phyloP scores from a whole-genome alignment of 2,888 invertebrate species.

The Chrysolina americana region DNA sequence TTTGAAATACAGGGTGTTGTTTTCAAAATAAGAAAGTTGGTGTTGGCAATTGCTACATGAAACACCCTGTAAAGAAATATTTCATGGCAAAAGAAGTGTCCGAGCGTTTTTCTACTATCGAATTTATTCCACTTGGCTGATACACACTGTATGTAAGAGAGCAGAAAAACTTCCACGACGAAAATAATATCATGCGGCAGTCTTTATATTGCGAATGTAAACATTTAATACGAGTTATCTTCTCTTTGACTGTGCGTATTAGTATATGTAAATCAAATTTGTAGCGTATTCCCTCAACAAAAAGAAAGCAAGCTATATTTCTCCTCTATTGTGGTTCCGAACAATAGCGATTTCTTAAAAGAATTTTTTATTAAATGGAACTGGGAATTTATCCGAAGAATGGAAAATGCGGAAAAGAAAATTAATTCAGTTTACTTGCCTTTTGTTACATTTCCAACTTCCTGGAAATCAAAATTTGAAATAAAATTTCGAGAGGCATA shows the following conservation, averaged over 20 bases:
- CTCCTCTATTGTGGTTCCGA: conserved; percentile 58
- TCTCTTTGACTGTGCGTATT: conserved; percentile 52
- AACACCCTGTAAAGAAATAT: too few species aligned
- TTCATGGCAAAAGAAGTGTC: too few species aligned
- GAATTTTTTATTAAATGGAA: conserved; percentile 50
- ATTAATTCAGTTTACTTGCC: neutral
- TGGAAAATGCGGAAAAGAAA: conserved; percentile 8
- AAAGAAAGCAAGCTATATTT: conserved; percentile 61
- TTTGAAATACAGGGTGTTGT: too few species aligned
- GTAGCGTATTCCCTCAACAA: conserved; percentile 57
- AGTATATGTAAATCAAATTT: conserved; percentile 65
- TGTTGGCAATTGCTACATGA: too few species aligned
- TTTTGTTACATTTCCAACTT: neutral
- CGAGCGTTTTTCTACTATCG: too few species aligned
- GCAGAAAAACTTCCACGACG: neutral
- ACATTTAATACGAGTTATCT: conserved; percentile 34
- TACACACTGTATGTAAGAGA: too few species aligned
- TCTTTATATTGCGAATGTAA: conserved; percentile 17
- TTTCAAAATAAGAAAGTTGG: too few species aligned
- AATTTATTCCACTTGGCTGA: too few species aligned
- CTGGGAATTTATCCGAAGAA: conserved; percentile 36
- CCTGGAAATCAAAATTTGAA: neutral
- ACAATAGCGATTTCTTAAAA: conserved; percentile 57
- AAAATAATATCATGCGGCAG: conserved; percentile 18
- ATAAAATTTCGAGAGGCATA: neutral